Percentiles rank a stretch among this genome's conserved stretches.
Evolutionary conservation across 2,113 vertebrate genomes (phyloP).

Genomic region (Labeo catla): DNA sequence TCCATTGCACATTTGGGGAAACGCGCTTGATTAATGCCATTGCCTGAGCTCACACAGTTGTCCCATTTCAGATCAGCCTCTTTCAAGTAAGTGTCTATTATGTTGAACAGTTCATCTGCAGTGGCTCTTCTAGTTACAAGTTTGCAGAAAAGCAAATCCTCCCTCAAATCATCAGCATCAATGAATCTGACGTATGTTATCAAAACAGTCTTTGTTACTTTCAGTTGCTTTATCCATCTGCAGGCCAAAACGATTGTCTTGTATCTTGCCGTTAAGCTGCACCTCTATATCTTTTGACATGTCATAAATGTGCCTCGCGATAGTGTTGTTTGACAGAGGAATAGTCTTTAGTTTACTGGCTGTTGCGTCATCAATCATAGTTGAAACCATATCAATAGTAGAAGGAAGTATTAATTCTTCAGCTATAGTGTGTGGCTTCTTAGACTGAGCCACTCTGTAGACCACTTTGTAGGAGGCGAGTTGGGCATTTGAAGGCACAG

Average conservation of each 20-base stretch:
- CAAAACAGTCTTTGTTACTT: too few species aligned
- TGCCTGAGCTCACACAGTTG: neutral
- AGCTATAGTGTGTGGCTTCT: too few species aligned
- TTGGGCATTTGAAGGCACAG: neutral
- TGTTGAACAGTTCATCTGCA: too few species aligned
- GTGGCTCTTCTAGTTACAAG: too few species aligned
- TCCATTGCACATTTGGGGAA: neutral
- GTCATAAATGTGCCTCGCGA: too few species aligned
- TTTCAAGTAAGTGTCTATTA: too few species aligned
- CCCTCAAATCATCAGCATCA: too few species aligned
- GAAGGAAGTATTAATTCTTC: neutral
- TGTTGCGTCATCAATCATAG: neutral
- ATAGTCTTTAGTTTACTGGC: neutral
- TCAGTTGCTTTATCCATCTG: neutral
- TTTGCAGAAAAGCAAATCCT: too few species aligned
- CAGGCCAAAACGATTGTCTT: neutral
- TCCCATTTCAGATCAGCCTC: neutral
- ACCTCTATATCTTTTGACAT: neutral
- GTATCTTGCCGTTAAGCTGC: neutral
- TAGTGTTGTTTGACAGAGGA: neutral
- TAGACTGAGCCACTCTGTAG: too few species aligned
- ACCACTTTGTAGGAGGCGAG: too few species aligned
- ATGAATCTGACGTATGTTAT: too few species aligned
- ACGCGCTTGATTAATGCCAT: conserved; percentile 5
- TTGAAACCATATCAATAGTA: neutral